Conservation (phyloP, 2,113 vertebrate genomes). For the Lampris incognitus region DNA sequence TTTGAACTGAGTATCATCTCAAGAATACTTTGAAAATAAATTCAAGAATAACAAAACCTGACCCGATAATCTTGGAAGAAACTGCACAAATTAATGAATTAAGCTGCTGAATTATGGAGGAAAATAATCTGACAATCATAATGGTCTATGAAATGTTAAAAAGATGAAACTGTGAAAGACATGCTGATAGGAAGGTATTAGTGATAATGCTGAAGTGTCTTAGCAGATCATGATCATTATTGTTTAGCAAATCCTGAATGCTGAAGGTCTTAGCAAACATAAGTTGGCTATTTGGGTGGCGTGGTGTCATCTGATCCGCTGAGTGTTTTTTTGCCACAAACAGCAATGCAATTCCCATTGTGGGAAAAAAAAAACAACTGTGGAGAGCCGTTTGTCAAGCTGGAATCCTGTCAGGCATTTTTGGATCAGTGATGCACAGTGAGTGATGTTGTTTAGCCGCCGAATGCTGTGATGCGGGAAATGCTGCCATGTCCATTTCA, state of each 20-base stretch:
- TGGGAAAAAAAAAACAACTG: conserved; percentile 29
- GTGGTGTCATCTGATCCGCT: conserved; percentile 52
- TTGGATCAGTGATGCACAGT: conserved; percentile 46
- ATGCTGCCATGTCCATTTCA: conserved; percentile 47
- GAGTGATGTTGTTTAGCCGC: conserved; percentile 27
- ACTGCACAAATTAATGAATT: too few species aligned
- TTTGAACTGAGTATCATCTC: not conserved
- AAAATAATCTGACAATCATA: not conserved
- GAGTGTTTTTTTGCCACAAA: conserved; percentile 27
- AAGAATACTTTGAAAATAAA: too few species aligned
- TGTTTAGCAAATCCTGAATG: conserved; percentile 53
- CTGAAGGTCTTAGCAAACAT: conserved; percentile 57
- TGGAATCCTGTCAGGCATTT: conserved; percentile 55
- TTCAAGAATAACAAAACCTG: too few species aligned
- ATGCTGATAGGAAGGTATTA: conserved; percentile 2
- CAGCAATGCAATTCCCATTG: conserved; percentile 26
- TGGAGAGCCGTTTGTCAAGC: conserved; percentile 62
- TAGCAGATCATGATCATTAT: conserved; percentile 28
- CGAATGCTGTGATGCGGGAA: conserved; percentile 66
- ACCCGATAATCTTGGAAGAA: too few species aligned
- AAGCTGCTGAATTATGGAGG: too few species aligned
- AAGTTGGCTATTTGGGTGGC: conserved; percentile 25
- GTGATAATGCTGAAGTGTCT: conserved; percentile 27
- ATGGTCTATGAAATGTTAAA: not conserved
- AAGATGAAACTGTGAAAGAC: not conserved